Conservation (phyloP, 2,888 invertebrate genomes). For the Synanthedon formicaeformis region DNA sequence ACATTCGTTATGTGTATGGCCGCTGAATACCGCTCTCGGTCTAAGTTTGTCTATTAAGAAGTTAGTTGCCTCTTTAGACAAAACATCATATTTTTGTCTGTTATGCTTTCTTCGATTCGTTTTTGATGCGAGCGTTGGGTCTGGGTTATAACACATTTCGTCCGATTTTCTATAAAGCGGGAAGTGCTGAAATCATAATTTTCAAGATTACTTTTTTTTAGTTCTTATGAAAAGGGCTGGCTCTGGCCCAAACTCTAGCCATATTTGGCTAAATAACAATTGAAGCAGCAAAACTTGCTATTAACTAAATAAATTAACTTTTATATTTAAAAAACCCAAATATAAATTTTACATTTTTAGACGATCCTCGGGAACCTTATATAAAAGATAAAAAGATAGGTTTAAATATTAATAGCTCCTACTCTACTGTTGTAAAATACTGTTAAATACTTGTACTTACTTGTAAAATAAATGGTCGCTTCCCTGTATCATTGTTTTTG, state of each 20-base stretch:
- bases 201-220: too few species aligned
- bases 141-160: constrained; percentile 81
- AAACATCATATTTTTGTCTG: constrained; percentile 85
- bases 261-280: too few species aligned
- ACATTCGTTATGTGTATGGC: constrained; percentile 96
- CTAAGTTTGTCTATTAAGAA: constrained; percentile 71
- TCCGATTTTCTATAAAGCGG: constrained; percentile 92
- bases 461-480: constrained; percentile 85
- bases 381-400: too few species aligned
- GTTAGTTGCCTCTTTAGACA: constrained; percentile 84
- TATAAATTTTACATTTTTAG: too few species aligned
- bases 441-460: constrained; percentile 37
- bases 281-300: too few species aligned
- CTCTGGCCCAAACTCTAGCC: too few species aligned
- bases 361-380: too few species aligned
- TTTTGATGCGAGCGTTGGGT: constrained; percentile 74
- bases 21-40: constrained; percentile 85
- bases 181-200: constrained; percentile 81
- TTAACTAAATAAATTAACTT: too few species aligned
- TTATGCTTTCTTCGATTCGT: constrained; percentile 69
- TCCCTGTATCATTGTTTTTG: constrained; percentile 58
- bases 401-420: too few species aligned
- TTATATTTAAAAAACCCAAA: too few species aligned
- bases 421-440: too few species aligned
- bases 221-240: too few species aligned